Evolutionary conservation across 2,113 vertebrate genomes (phyloP).

Genomic region (Antechinus flavipes): DNA sequence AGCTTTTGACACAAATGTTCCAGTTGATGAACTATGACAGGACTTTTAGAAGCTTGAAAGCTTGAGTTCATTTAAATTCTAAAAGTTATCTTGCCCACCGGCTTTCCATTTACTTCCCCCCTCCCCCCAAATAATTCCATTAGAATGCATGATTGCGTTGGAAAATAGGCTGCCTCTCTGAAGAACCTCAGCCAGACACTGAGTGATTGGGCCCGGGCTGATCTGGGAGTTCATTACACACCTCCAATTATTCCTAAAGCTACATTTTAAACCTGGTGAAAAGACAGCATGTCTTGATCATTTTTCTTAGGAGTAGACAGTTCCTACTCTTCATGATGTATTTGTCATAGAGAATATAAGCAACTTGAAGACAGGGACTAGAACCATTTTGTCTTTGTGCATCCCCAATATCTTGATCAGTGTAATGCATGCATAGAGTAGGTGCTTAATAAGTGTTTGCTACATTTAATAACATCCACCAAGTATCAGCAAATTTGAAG

Average conservation of each 20-base stretch:
- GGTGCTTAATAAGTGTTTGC: not conserved
- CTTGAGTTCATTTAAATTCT: constrained; percentile 22
- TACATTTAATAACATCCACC: not conserved
- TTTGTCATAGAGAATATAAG: constrained; percentile 2
- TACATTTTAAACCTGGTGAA: constrained; percentile 15
- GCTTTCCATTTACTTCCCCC: constrained; percentile 9
- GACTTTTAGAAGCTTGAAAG: constrained; percentile 22
- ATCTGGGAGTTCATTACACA: not conserved
- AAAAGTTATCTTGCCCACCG: not conserved
- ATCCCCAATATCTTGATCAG: not conserved
- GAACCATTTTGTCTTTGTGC: not conserved
- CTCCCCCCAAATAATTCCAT: constrained; percentile 26
- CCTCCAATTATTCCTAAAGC: not conserved
- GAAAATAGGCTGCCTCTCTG: not conserved
- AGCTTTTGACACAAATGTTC: constrained; percentile 32
- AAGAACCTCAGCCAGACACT: not conserved
- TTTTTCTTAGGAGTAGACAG: not conserved
- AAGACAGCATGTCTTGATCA: not conserved
- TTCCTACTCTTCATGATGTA: not conserved
- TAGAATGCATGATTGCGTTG: constrained; percentile 13
- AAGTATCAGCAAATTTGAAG: not conserved
- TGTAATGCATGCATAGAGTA: not conserved
- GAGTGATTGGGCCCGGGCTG: not conserved
- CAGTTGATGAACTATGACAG: constrained; percentile 7
- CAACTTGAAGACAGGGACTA: not conserved